Base-by-base conservation (phyloP, 2,113 vertebrate genomes). In the Diphyllodes magnificus region DNA sequence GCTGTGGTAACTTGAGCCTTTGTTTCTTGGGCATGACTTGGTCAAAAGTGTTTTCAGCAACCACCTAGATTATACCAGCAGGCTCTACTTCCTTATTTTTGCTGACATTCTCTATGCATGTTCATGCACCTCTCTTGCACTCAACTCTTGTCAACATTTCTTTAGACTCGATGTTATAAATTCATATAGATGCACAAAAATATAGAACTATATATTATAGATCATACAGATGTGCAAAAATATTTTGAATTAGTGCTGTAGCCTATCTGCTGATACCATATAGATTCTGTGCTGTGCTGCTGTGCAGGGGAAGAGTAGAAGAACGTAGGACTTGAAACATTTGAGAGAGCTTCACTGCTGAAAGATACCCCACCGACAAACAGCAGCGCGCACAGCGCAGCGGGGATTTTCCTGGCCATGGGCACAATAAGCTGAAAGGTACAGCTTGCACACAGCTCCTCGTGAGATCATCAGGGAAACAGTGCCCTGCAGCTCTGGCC, bases 101-200 rank as follows among this genome's bases (percentile, higher is more conserved):
- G 10, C 42, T 72, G 61, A 61, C 14, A 16, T 40, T 54, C 20
- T 49, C 66, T 68, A 19, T 0, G 1, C 15, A 28, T 7, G 20
- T 37, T 70, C 42, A 57, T 0, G 0, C 22, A 68, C 14, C 10
- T 1, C 35, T 54, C 28, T 15, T 59, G 53, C 23, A 79, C 44
- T 86, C 66, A 90, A 10, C 17, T 45, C 22, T 3, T 40, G 25
- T 14, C 20, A 54, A 39, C 24, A 37, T 15, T 76, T 69, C 35
- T 22, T 70, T 47, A 84, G 35, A 56, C 13, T 68, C 44, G 6
- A 44, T 22, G 25, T 57, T 69, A 54, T 16, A 13, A 45, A 44
- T 40, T 60, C 49, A 39, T 2, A 21, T 21, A 51, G 37, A 37
- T 37, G 37, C 37, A 37, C 37, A 37, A 37, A 37, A 37, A 37